phyloP scores from a whole-genome alignment of 2,113 vertebrate species.

The Bothrops jararaca region DNA sequence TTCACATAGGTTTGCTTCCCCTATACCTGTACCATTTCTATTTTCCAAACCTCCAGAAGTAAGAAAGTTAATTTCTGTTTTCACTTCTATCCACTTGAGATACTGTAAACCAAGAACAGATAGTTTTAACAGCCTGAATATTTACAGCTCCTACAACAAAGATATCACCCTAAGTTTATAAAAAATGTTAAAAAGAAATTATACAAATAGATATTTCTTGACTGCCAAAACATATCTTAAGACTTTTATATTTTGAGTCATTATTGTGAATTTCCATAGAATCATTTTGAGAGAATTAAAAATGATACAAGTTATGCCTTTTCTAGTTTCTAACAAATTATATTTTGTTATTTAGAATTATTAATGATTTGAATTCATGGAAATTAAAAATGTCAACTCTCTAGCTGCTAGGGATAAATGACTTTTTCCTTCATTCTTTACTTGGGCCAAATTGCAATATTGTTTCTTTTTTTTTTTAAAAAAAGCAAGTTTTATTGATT shows the following conservation, averaged over 20 bases:
- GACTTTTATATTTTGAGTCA: not conserved
- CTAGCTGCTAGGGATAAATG: not conserved
- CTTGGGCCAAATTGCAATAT: not conserved
- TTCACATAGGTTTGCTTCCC: no score
- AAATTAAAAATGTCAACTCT: not conserved
- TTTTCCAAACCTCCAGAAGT: no score
- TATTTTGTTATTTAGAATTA: not conserved
- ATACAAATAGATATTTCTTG: not conserved
- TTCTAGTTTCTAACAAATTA: not conserved
- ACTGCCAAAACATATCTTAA: constrained; percentile 1
- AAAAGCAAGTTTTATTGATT: no score
- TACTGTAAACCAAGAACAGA: no score
- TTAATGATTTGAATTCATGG: not conserved
- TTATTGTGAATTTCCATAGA: not conserved
- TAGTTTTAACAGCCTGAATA: no score
- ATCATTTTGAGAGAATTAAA: not conserved
- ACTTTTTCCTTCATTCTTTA: not conserved
- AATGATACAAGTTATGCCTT: not conserved
- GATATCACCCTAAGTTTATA: no score
- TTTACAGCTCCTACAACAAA: no score
- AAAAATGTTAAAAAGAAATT: not conserved
- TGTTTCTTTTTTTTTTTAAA: not conserved
- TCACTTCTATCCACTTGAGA: no score
- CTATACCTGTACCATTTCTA: no score
- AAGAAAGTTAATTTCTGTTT: no score